phyloP scores from a whole-genome alignment of 1,140 invertebrate genomes.

The Drosophila prosaltans region DNA sequence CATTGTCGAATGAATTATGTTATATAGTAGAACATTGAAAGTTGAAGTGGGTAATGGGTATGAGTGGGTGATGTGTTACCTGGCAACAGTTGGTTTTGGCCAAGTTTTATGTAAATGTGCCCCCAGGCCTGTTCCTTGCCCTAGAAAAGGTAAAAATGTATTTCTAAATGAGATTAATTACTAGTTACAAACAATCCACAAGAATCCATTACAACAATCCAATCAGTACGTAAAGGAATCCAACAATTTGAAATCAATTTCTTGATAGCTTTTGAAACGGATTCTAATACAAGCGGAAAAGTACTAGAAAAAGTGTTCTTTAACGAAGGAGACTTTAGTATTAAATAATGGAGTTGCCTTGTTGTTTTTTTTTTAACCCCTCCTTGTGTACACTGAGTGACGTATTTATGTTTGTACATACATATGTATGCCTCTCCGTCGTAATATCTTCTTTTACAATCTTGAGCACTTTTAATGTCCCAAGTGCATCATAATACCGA shows the following conservation, averaged over 20 bases:
- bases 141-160: not conserved
- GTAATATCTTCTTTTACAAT: not conserved
- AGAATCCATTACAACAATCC: too few species aligned
- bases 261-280: too few species aligned
- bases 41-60: not conserved
- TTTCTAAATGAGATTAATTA: not conserved
- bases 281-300: too few species aligned
- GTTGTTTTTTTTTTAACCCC: too few species aligned
- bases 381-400: too few species aligned
- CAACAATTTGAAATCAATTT: too few species aligned
- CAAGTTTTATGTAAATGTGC: constrained; percentile 29
- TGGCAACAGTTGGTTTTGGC: constrained; percentile 78
- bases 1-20: constrained; percentile 58
- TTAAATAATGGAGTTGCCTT: too few species aligned
- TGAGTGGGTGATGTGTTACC: constrained; percentile 37
- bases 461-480: not conserved
- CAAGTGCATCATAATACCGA: not conserved
- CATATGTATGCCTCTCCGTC: too few species aligned
- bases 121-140: not conserved
- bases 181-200: not conserved
- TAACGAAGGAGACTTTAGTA: too few species aligned
- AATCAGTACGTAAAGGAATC: too few species aligned
- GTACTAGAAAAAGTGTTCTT: too few species aligned
- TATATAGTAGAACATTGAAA: not conserved
- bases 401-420: too few species aligned